phyloP scores from a whole-genome alignment of 2,113 vertebrate genomes.

The Corvus moneduloides region DNA sequence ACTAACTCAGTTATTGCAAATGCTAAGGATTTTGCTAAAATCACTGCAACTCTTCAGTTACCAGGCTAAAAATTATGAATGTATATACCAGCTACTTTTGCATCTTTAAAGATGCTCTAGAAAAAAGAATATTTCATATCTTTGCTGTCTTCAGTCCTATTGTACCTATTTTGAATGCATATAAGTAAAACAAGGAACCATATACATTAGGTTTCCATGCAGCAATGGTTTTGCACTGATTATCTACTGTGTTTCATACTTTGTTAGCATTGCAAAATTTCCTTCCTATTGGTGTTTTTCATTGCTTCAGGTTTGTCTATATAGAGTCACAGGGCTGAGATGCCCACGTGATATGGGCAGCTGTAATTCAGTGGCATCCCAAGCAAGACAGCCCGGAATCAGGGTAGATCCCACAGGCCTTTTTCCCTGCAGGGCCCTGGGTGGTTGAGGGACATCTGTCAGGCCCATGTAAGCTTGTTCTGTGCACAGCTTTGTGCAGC shows the following conservation, averaged over 20 bases:
- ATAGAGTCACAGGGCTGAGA: neutral
- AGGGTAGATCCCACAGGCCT: fast-evolving
- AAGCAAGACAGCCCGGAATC: neutral
- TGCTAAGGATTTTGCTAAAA: neutral
- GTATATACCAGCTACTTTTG: neutral
- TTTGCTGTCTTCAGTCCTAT: neutral
- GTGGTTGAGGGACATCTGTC: fast-evolving
- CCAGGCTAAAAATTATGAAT: neutral
- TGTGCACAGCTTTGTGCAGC: neutral
- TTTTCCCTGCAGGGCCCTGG: neutral
- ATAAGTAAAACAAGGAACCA: neutral
- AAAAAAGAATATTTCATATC: neutral
- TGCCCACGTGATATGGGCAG: neutral
- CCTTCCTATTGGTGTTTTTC: neutral
- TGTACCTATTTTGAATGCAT: neutral
- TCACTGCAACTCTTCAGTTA: neutral
- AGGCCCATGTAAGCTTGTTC: neutral
- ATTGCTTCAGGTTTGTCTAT: neutral
- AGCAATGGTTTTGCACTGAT: neutral
- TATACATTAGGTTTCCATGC: neutral
- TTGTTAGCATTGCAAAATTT: neutral
- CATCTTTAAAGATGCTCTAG: neutral
- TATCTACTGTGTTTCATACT: neutral
- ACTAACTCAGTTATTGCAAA: neutral
- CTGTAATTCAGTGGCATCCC: neutral